Evolutionary conservation across 2,888 invertebrate genomes (phyloP).

Genomic region (Taenaris catops): DNA sequence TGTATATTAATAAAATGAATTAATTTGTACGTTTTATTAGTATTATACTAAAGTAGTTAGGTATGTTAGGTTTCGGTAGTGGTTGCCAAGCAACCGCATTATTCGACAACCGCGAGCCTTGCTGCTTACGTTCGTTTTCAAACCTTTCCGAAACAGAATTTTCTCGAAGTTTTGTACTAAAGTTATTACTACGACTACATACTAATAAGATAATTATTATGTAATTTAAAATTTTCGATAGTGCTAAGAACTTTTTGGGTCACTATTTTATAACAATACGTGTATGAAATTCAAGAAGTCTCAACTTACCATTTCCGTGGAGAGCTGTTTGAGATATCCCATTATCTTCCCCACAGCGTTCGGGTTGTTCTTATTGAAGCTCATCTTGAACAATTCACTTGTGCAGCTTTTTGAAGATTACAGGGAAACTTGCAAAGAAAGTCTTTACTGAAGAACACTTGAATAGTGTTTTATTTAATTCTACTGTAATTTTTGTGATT

Average conservation of each 20-base stretch:
- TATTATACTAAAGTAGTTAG: too few species aligned
- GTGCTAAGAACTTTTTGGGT: conserved; percentile 1
- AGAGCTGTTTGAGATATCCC: conserved; percentile 72
- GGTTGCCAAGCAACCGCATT: conserved; percentile 52
- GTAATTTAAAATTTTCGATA: too few species aligned
- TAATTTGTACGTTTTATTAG: too few species aligned
- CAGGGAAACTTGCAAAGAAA: too few species aligned
- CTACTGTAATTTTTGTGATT: too few species aligned
- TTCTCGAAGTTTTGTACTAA: not conserved
- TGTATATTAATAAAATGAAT: too few species aligned
- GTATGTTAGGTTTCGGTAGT: conserved; percentile 12
- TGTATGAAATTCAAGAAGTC: too few species aligned
- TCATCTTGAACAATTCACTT: conserved; percentile 61
- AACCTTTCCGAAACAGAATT: conserved; percentile 40
- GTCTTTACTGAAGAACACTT: too few species aligned
- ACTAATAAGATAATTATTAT: too few species aligned
- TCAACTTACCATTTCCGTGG: conserved; percentile 74
- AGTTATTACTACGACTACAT: too few species aligned
- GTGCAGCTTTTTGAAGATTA: too few species aligned
- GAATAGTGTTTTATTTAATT: too few species aligned
- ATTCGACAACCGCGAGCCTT: conserved; percentile 34
- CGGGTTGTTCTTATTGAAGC: conserved; percentile 75
- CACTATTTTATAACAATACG: not conserved
- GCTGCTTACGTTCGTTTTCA: conserved; percentile 28
- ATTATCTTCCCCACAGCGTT: conserved; percentile 73